Base-by-base conservation (phyloP, 2,888 invertebrate genomes). In the Chrysopilus asiliformis region DNA sequence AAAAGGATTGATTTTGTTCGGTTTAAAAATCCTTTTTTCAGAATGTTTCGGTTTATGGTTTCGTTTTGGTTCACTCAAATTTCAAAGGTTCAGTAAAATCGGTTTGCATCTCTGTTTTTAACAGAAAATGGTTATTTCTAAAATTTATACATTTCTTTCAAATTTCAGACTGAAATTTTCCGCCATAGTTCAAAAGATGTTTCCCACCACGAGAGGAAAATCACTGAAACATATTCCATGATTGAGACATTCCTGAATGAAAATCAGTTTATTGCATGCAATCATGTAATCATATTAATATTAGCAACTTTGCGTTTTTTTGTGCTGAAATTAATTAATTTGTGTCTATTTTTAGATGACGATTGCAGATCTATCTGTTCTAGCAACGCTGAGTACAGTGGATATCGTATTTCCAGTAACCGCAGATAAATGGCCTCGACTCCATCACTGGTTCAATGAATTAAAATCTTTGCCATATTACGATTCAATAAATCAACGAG, bases 361-460 rank as follows among this genome's bases (percentile, higher is more conserved):
- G 32, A 56, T 68, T 41, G 67, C 67, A 31, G 67, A 67, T 50
- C 52, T 66, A 44, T 62, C 64, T 27, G 53, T 64, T 36, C 53
- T 64, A 41, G 55, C 65, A 42, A 62, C 64, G 43, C 38, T 66
- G 36, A 59, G 61, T 36, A 62, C 58, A n/a, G 52, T 59, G 20
- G 52, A 61, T 53, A 52, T 64, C 40, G 50, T 67, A 48, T 63
- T 66, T 49, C 65, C 64, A 10, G 49, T 67, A 30, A 53, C 52
- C 4, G 36, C 47, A 8, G 49, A 51, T 25, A 53, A 56, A 37
- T 67, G 57, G 55, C 64, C 65, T 14, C 53, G 49, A 24, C 37
- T 63, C 32, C 40, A 43, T 13, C 41, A 45, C 28, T 63, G 60
- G 60, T 51, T 56, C 38, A 38, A 45, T 29, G 28, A 41, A 30